Conservation (phyloP, 1,140 invertebrate genomes). For the Drosophila cardini region DNA sequence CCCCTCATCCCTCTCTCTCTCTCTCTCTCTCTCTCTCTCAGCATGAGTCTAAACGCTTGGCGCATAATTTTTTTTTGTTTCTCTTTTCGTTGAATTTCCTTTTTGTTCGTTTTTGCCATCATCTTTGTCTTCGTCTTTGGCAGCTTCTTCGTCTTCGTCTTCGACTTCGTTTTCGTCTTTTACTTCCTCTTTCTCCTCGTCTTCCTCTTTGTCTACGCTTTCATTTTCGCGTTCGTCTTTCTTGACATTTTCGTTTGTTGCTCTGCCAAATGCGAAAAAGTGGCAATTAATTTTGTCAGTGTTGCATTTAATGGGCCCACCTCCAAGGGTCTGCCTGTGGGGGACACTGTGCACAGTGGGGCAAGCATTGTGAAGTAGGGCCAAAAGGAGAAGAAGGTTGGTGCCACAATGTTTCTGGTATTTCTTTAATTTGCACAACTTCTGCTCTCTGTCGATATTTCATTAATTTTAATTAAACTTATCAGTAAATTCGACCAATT, state of each 20-base stretch:
- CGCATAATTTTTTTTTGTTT: constrained; percentile 39
- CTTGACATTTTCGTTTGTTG: constrained; percentile 81
- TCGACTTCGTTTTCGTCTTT: too few species aligned
- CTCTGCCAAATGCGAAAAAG: constrained; percentile 80
- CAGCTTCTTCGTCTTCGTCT: constrained; percentile 7
- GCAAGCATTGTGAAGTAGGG: neutral
- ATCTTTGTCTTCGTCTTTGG: constrained; percentile 15
- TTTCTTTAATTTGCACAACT: constrained; percentile 1
- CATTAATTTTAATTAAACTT: constrained; percentile 75
- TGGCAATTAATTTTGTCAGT: constrained; percentile 82
- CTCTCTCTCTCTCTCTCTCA: neutral
- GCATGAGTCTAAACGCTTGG: constrained; percentile 39
- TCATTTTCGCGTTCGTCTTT: constrained; percentile 34
- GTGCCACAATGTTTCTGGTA: neutral
- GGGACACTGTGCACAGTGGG: neutral
- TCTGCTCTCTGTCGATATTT: constrained; percentile 48
- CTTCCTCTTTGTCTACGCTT: constrained; percentile 23
- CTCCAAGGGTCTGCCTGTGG: neutral
- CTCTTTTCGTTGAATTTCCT: constrained; percentile 28
- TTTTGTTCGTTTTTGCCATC: constrained; percentile 38
- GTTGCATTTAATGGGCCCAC: constrained; percentile 79
- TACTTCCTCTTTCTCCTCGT: constrained; percentile 2
- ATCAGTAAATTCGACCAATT: constrained; percentile 53
- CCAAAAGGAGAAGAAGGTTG: neutral
- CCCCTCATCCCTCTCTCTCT: neutral